Percentiles rank a stretch among this genome's conserved stretches.
These are phyloP conservation scores for Myzus persicae DNA, from an alignment of 1,140 invertebrate species.

Conservation along the genomic window DNA sequence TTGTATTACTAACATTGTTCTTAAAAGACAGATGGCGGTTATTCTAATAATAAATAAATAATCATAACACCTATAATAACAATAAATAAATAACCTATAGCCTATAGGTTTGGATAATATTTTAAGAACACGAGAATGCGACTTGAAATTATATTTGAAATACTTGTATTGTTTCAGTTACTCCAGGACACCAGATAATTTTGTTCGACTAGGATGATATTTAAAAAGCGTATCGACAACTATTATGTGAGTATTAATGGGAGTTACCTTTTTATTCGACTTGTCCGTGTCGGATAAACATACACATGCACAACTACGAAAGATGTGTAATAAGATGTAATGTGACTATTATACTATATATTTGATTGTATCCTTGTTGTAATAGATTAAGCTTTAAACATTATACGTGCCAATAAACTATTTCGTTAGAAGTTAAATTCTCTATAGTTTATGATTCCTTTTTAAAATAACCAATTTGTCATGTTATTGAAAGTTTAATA, in stretches of 20 bases:
- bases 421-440: not conserved
- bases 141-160: not conserved
- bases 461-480: not conserved
- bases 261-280: conserved; percentile 41
- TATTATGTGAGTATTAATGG: conserved; percentile 18
- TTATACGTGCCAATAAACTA: not conserved
- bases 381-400: not conserved
- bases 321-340: not conserved
- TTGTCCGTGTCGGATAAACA: not conserved
- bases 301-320: not conserved
- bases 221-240: not conserved
- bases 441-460: not conserved
- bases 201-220: conserved; percentile 25
- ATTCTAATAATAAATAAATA: too few relatives aligned
- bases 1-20: too few relatives aligned
- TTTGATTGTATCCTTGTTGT: not conserved
- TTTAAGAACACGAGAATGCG: not conserved
- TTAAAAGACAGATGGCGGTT: too few relatives aligned
- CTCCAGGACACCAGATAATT: conserved; percentile 53
- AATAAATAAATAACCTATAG: too few relatives aligned
- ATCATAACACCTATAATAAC: not conserved
- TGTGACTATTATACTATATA: conserved; percentile 5
- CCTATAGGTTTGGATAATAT: not conserved
- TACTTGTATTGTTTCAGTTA: conserved; percentile 25
- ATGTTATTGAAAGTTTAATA: not conserved